Base-by-base conservation (phyloP, 2,113 vertebrate species). In the Shinisaurus crocodilurus region DNA sequence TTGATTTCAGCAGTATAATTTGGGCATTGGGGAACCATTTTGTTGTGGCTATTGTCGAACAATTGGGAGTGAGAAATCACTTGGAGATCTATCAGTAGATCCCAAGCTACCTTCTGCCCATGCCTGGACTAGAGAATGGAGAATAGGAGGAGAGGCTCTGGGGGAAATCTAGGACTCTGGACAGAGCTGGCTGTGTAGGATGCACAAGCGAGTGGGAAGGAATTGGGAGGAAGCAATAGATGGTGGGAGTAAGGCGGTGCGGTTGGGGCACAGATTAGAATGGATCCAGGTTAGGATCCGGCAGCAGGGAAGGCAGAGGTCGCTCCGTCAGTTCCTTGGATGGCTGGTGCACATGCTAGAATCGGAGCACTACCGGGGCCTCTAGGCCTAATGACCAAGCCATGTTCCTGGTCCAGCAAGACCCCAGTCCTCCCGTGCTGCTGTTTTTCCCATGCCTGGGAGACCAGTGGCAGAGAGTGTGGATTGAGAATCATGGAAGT, bases 121-220 rank as follows among this genome's bases (percentile, higher is more conserved):
- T 15, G 13, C 57, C 57, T 60, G 16, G 57, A 60, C 57, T 12
- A 25, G 43, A 45, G 18, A 82, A 82, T 63, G 34, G 34, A 37
- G 8, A 45, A 8, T 20, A 75, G 40, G 9, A 40, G 23, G 50
- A 69, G 25, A 77, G 23, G 25, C 70, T 57, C 32, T 40, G 48
- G 23, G 9, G 6, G 15, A 13, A 57, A 34, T 23, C 16, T 27
- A 63, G 37, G 16, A 5, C 0, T 20, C 3, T 7, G 2, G 0
- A 7, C n/a, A 70, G 4, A 8, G 20, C 13, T n/a, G 45, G 25
- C 23, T 3, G 34, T 69, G 23, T 9, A 83, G n/a, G 45, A 70
- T 82, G 50, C 40, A 45, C 8, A 77, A 37, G 57, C 2, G 37
- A 50, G 48, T 34, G 60, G 45, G 65, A 29, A 80, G 43, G 45